Evolutionary conservation across 2,113 vertebrate species (phyloP), one percentile per base, ranked within the genome.

Genomic region (Microcebus griseorufus): DNA sequence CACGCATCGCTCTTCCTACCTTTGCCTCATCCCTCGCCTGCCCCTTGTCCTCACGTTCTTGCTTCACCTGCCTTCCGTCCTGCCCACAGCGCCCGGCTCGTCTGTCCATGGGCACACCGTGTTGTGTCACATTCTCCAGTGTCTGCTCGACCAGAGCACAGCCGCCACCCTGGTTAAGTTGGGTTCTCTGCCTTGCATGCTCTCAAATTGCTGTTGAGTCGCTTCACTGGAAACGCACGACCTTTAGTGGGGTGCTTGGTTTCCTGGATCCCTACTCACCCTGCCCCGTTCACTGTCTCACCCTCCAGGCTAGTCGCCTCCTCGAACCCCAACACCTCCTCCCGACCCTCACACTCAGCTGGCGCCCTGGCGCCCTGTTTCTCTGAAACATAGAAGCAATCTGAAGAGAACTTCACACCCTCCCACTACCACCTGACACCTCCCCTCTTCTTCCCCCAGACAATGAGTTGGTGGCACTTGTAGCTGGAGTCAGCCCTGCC

Each of bases 361-460:
- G 55, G 25, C 34, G 42, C 27, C 32, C 20, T 58, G 89, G 45
- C 70, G 37, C 23, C 48, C 27, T 42, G 10, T 86, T 81, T 94
- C 60, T 55, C 55, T 92, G 60, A 5, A 70, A 76, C 27, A 82
- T 3, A 80, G 83, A 64, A 64, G 48, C 55, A 45, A 27, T 39
- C 1, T 6, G 39, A 70, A 88, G 64, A 72, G 45, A 78, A 48
- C n/a, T 39, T 51, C 51, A 13, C 51, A 20, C 25, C 17, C 23
- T 73, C 13, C 29, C 13, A 4, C 18, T 37, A 27, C 32, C 4
- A 58, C 32, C 17, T 7, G 9, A 5, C 10, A 13, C 32, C 65
- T 75, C 7, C 9, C 6, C 22, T 48, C 9, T 32, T 34, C 51
- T 3, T 39, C 3, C 4, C 4, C 5, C 11, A 0, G 17, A 51